phyloP scores from a whole-genome alignment of 2,888 invertebrate genomes.

The Arrhopalites spinosus region DNA sequence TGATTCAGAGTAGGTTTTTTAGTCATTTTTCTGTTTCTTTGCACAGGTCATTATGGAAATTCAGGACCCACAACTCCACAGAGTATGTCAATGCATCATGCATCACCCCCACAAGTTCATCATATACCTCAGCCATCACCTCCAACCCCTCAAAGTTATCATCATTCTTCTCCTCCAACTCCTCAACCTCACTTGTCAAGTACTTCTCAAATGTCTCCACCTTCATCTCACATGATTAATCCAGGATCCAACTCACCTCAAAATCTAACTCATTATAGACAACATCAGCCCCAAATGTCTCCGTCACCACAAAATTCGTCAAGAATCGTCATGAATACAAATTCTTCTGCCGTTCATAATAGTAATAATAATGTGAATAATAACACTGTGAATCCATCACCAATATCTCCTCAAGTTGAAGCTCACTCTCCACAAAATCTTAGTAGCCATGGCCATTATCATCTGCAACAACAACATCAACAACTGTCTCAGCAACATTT shows the following conservation, averaged over 20 bases:
- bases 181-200: constrained; percentile 52
- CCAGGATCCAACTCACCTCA: constrained; percentile 47
- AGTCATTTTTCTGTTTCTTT: background rate
- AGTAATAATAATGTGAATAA: constrained; percentile 48
- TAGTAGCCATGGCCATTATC: constrained; percentile 58
- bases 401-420: constrained; percentile 59
- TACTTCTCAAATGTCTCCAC: constrained; percentile 48
- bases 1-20: background rate
- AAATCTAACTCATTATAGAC: constrained; percentile 48
- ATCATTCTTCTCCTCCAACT: constrained; percentile 55
- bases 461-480: constrained; percentile 60
- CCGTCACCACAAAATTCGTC: constrained; percentile 43
- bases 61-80: constrained; percentile 54
- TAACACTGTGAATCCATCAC: constrained; percentile 54
- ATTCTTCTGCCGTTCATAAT: background rate
- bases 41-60: constrained; percentile 43
- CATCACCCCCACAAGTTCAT: constrained; percentile 63
- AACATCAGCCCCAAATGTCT: constrained; percentile 53
- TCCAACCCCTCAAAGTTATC: constrained; percentile 51
- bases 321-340: background rate
- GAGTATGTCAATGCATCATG: constrained; percentile 50
- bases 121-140: constrained; percentile 46
- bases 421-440: constrained; percentile 53
- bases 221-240: constrained; percentile 30
- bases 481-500: constrained; percentile 48